Evolutionary conservation across 2,797 vertebrate species (phyloP).

Genomic region (Threskiornis aethiopicus): DNA sequence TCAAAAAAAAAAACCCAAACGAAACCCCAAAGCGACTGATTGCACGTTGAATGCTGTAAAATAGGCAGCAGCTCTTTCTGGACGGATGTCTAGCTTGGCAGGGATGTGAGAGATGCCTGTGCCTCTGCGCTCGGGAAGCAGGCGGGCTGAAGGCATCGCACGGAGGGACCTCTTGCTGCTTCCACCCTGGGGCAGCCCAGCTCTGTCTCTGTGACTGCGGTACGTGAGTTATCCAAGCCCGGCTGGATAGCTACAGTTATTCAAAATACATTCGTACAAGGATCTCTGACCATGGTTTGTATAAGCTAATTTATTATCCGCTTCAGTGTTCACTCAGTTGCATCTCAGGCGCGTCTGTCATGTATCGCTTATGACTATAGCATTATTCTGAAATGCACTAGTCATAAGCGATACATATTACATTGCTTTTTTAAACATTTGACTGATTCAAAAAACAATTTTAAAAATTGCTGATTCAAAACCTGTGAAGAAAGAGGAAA

Average conservation of each 20-base stretch:
- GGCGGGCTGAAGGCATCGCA: not conserved
- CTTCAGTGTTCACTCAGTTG: not conserved
- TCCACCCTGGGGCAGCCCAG: not conserved
- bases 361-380: not conserved
- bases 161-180: not conserved
- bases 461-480: not conserved
- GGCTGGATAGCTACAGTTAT: not conserved
- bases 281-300: not conserved
- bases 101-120: not conserved
- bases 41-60: not conserved
- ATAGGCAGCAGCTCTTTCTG: not conserved
- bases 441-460: too few species aligned
- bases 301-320: not conserved
- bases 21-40: not conserved
- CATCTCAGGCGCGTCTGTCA: not conserved
- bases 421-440: not conserved
- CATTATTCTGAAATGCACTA: not conserved
- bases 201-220: accelerated
- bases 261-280: not conserved
- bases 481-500: not conserved
- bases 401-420: not conserved
- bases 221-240: not conserved
- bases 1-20: accelerated
- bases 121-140: not conserved
- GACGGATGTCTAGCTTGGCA: not conserved